Conservation (phyloP, 1,140 invertebrate genomes). For the Neuroterus valhalla region DNA sequence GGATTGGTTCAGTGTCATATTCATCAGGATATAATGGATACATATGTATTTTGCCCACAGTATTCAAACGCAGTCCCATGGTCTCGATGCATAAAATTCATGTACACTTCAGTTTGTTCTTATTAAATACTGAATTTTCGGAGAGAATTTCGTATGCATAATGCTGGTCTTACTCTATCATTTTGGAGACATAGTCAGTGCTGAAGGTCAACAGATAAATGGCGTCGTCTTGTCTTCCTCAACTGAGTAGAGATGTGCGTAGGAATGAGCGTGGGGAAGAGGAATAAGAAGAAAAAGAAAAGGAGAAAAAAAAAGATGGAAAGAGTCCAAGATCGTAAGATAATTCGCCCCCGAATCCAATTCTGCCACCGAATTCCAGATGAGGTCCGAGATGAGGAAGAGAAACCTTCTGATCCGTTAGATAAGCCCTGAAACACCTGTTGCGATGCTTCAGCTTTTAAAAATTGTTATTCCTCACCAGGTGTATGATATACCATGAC, state of each 20-base stretch:
- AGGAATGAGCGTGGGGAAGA: constrained; percentile 30
- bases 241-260: constrained; percentile 37
- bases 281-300: constrained; percentile 20
- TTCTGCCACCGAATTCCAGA: constrained; percentile 54
- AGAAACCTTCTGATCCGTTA: constrained; percentile 42
- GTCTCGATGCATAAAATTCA: no score
- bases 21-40: no score
- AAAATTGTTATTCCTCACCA: constrained; percentile 41
- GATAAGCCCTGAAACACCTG: constrained; percentile 56
- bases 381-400: constrained; percentile 40
- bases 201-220: constrained; percentile 29
- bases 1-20: no score
- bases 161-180: no score
- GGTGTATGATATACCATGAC: constrained; percentile 12
- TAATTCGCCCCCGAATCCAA: constrained; percentile 48
- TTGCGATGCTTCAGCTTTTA: constrained; percentile 39
- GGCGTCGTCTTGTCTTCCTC: constrained; percentile 53
- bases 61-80: no score
- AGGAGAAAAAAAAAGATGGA: constrained; percentile 4
- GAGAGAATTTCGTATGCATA: no score
- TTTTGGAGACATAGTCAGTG: neutral
- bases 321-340: constrained; percentile 43
- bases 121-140: no score
- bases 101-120: no score
- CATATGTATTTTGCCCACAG: no score